A percentile compares a stretch with the other conserved stretches of the same genome.
Conservation (phyloP, 1,140 invertebrate genomes). For the Xylocopa sonorina region DNA sequence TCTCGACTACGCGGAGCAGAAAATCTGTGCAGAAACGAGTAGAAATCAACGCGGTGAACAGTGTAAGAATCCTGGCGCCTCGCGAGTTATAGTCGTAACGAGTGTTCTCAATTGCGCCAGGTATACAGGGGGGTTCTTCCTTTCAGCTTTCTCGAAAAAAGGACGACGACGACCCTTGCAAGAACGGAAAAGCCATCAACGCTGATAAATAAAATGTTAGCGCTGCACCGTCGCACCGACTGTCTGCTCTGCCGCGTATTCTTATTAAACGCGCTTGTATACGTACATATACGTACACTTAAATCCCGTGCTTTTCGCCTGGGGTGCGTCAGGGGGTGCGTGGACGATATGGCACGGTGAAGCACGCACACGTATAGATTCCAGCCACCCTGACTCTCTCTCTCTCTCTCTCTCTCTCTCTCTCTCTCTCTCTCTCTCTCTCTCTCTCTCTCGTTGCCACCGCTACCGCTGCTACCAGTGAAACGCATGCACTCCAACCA, state of each 20-base stretch:
- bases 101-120: slow-evolving; percentile 48
- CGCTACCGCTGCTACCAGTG: slow-evolving; percentile 55
- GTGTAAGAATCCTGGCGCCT: neutral
- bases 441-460: slow-evolving; percentile 32
- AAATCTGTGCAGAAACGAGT: slow-evolving; percentile 32
- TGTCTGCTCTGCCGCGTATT: slow-evolving; percentile 70
- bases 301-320: slow-evolving; percentile 56
- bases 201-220: slow-evolving; percentile 80
- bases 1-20: neutral
- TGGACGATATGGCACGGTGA: slow-evolving; percentile 42
- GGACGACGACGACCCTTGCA: slow-evolving; percentile 67
- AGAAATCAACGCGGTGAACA: neutral
- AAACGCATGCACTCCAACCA: slow-evolving; percentile 72
- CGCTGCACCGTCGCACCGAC: slow-evolving; percentile 59
- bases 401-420: neutral
- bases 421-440: slow-evolving; percentile 19
- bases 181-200: slow-evolving; percentile 77
- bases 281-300: slow-evolving; percentile 34
- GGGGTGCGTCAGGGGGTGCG: slow-evolving; percentile 56
- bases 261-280: slow-evolving; percentile 66
- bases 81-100: slow-evolving; percentile 17
- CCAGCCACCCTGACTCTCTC: slow-evolving; percentile 42
- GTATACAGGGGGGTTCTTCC: slow-evolving; percentile 32
- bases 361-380: slow-evolving; percentile 41
- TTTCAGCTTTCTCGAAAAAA: slow-evolving; percentile 69